Evolutionary conservation across 2,888 invertebrate species (phyloP).

Genomic region (Tortricodes alternella): DNA sequence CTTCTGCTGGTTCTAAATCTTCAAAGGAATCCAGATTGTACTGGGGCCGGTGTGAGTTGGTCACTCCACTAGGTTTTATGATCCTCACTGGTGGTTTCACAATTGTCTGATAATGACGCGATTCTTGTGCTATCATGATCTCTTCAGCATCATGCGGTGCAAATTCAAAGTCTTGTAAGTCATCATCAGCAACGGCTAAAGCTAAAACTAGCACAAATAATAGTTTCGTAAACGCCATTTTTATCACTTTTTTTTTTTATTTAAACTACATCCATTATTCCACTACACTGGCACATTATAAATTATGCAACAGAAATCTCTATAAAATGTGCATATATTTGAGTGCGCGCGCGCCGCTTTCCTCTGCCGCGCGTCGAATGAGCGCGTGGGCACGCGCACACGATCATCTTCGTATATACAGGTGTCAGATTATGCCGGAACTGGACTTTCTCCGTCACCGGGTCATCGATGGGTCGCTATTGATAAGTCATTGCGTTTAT

Average conservation of each 20-base stretch:
- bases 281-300: slow-evolving; percentile 29
- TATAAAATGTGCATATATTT: slow-evolving; percentile 5
- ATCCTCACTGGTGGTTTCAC: slow-evolving; percentile 64
- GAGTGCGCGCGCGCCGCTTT: slow-evolving; percentile 60
- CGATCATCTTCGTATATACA: slow-evolving; percentile 64
- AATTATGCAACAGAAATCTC: slow-evolving; percentile 29
- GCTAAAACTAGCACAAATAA: slow-evolving; percentile 47
- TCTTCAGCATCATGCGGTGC: slow-evolving; percentile 60
- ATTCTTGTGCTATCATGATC: slow-evolving; percentile 75
- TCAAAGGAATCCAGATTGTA: slow-evolving; percentile 71
- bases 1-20: slow-evolving; percentile 54
- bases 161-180: slow-evolving; percentile 63
- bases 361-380: slow-evolving; percentile 61
- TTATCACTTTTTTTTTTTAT: slow-evolving; percentile 24
- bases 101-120: slow-evolving; percentile 65
- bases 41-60: slow-evolving; percentile 74
- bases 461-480: slow-evolving; percentile 60
- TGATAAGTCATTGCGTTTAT: slow-evolving; percentile 52
- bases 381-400: slow-evolving; percentile 56
- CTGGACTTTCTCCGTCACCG: slow-evolving; percentile 68
- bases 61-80: slow-evolving; percentile 59
- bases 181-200: slow-evolving; percentile 50
- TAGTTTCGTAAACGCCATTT: slow-evolving; percentile 52
- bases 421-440: slow-evolving; percentile 76
- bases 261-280: slow-evolving; percentile 13